Base-by-base conservation (phyloP, 1,140 invertebrate genomes). In the Colletes gigas region DNA sequence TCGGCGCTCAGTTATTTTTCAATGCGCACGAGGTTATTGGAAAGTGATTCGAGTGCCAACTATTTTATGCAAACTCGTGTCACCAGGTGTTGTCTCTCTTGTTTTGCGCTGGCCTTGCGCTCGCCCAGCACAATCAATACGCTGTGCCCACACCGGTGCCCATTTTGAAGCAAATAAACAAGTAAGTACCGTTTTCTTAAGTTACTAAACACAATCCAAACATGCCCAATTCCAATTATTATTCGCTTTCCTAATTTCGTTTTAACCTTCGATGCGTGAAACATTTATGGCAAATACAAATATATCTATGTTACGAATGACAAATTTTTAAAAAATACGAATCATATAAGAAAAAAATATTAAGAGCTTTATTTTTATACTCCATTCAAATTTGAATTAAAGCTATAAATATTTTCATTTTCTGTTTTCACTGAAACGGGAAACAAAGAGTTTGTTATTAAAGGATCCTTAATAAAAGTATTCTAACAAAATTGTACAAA, bases 161-260 rank as follows among this genome's bases (percentile, higher is more conserved):
- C 69, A 98, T 97, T 90, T 94, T 98, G 65, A 97, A 97, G 90
- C 97, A 97, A 92, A 97, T 98, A 82, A 97, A 97, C 94, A 96
- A 92, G 92, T 92, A 70, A 90, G 90, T 91, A 81, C 47, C 14
- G 30, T 52, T 77, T 52, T 17, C 8, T 30, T 30, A 30, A 30
- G 30, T 30, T 30, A 2, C 30, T 30, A 30, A 30, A 30, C 2
- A 19, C 17, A 7, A 3, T 10, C 12, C 15, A 0, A 39, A 50
- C 44, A 50, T 14, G 0, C n/a, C n/a, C 8, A n/a, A 14, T 8
- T 44, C 44, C 44, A 44, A 9, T 44, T 44, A 2, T 4, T 41
- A n/a, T 14, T n/a, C 5, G 5, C 55, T 57, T n/a, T 57, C 0
- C 4, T n/a, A n/a, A 57, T 6, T n/a, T 57, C 55, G 7, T 17